Evolutionary conservation across 35 echinoderm and acorn worm genomes (phyloP).

Genomic region (Ptychodera flava): DNA sequence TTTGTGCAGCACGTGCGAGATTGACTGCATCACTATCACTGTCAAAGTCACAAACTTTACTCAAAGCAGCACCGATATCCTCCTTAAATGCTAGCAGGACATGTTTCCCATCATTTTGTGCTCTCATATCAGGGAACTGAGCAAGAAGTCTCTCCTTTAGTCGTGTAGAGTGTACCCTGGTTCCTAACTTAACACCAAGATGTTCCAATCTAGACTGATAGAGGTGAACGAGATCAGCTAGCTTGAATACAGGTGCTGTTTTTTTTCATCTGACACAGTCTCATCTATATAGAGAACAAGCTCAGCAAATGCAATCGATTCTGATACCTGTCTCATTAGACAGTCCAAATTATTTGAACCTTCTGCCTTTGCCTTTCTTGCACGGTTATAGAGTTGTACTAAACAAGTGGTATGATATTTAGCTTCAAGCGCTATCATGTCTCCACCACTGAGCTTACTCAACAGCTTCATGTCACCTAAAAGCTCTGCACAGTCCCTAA

Average conservation of each 20-base stretch:
- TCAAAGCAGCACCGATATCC: constrained; percentile 39
- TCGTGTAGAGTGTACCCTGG: constrained; percentile 44
- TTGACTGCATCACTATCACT: constrained; percentile 40
- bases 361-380: not conserved
- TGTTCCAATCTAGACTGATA: constrained; percentile 62
- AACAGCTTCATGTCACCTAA: constrained; percentile 29
- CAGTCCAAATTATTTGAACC: not conserved
- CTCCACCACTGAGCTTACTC: constrained; percentile 15
- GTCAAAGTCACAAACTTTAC: constrained; percentile 32
- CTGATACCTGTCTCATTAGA: no score
- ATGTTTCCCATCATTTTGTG: constrained; percentile 41
- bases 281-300: constrained; percentile 47
- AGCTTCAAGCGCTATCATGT: constrained; percentile 37
- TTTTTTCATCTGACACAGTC: constrained; percentile 7
- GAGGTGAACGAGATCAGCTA: no score
- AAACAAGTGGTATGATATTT: constrained; percentile 29
- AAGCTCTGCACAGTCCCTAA: constrained; percentile 17
- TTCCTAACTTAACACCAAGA: constrained; percentile 18
- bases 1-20: no score
- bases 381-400: constrained; percentile 15
- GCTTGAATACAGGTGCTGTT: no score
- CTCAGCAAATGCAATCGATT: constrained; percentile 43
- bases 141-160: no score
- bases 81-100: constrained; percentile 36
- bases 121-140: constrained; percentile 50